Evolutionary conservation across 1,140 invertebrate genomes (phyloP), one percentile per base, ranked within the genome.

Genomic region (Halictus rubicundus): DNA sequence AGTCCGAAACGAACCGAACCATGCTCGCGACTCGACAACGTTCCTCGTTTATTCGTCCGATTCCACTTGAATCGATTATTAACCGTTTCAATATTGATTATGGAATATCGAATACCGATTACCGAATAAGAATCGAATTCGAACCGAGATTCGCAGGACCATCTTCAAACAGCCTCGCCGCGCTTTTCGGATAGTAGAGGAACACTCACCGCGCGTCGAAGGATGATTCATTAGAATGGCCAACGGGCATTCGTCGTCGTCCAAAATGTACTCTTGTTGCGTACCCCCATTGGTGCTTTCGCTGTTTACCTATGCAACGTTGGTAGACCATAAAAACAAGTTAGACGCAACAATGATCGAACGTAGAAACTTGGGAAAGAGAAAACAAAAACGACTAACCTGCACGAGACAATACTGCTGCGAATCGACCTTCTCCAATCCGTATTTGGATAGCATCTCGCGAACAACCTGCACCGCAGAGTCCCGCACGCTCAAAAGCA

Each of bases 391-490:
- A 39, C n/a, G 42, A 74, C 90, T 92, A 89, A 98, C 98, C 96
- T 99, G 98, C 59, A 99, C 96, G 27, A 99, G 95, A 91, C 98
- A 99, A 94, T 97, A 99, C 83, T 98, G 96, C 61, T 95, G 94
- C 0, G 98, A 96, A 92, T 99, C 98, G 80, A 95, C 95, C 89
- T 97, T 96, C 65, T 97, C 96, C 71, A 99, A 93, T 21, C 98
- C 98, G 92, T 99, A 99, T 94, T 99, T 99, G 78, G 98, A 96
- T 21, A 99, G 94, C 95, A 99, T 99, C 94, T 99, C 99, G 86
- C 96, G 95, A 46, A 99, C 97, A 59, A 99, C 98, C 83, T 96
- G 96, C 52, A 96, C 96, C 2, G 98, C 98, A 57, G 96, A 97
- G 92, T 99, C 99, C 61, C 97, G 95, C 19, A 99, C 96, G 25